Evolutionary conservation across 2,888 invertebrate species (phyloP).

Genomic region (Homarus gammarus): DNA sequence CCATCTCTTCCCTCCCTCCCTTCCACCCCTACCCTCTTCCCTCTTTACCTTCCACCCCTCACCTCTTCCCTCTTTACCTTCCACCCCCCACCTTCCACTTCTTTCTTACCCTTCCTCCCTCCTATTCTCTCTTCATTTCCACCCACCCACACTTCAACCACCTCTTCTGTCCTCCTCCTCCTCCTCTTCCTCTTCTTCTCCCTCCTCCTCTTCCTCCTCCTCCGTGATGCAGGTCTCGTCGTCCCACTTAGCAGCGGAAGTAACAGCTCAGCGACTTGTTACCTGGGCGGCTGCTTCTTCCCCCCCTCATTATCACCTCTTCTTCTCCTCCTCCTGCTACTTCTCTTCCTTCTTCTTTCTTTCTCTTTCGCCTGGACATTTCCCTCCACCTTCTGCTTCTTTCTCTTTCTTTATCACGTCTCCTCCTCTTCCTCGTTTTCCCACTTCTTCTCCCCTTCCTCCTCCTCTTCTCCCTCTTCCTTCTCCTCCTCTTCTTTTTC

Average conservation of each 20-base stretch:
- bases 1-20: slow-evolving; percentile 22
- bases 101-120: not conserved
- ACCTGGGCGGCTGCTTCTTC: not conserved
- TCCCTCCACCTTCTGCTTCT: not conserved
- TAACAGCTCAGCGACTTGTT: slow-evolving; percentile 25
- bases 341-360: not conserved
- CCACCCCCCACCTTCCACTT: not conserved
- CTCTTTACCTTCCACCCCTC: not conserved
- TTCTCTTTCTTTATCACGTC: not conserved
- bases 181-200: not conserved
- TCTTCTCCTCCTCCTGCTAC: not conserved
- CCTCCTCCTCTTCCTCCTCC: not conserved
- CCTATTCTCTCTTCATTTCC: not conserved
- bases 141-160: not conserved
- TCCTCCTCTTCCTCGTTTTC: not conserved
- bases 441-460: not conserved
- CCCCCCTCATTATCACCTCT: not conserved
- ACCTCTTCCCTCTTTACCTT: not conserved
- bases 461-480: not conserved
- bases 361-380: not conserved
- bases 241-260: slow-evolving; percentile 44
- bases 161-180: not conserved
- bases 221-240: slow-evolving; percentile 31
- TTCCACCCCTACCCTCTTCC: slow-evolving; percentile 11
- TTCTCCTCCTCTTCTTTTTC: not conserved